Evolutionary conservation across 2,113 vertebrate species (phyloP).

Genomic region (Saguinus midas): DNA sequence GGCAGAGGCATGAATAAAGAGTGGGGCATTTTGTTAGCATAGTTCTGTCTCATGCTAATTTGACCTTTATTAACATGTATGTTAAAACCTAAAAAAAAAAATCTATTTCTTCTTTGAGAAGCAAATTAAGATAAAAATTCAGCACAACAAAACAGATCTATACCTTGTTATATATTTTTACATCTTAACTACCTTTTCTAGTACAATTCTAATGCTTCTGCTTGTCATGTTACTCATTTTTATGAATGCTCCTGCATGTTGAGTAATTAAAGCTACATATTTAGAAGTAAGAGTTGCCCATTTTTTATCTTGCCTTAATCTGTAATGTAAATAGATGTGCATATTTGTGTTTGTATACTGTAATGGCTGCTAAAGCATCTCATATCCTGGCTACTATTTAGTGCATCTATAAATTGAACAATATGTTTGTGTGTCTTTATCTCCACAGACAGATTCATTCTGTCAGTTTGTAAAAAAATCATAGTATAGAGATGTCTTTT

Average conservation of each 20-base stretch:
- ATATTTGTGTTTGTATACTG: slow-evolving; percentile 31
- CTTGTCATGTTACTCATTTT: slow-evolving; percentile 75
- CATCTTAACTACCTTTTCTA: slow-evolving; percentile 58
- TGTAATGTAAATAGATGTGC: slow-evolving; percentile 67
- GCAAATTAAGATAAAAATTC: slow-evolving; percentile 67
- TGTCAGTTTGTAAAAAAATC: slow-evolving; percentile 39
- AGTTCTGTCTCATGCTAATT: slow-evolving; percentile 81
- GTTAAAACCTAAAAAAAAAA: slow-evolving; percentile 39
- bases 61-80: slow-evolving; percentile 80
- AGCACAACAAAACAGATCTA: slow-evolving; percentile 75
- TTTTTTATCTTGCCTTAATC: slow-evolving; percentile 77
- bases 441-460: slow-evolving; percentile 54
- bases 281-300: slow-evolving; percentile 61
- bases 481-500: slow-evolving; percentile 26
- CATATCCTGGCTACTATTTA: slow-evolving; percentile 59
- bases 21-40: slow-evolving; percentile 74
- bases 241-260: slow-evolving; percentile 84
- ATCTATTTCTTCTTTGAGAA: slow-evolving; percentile 47
- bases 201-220: slow-evolving; percentile 83
- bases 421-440: slow-evolving; percentile 76
- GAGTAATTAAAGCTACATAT: slow-evolving; percentile 74
- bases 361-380: slow-evolving; percentile 66
- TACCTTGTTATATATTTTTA: slow-evolving; percentile 72
- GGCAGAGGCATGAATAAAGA: slow-evolving; percentile 82
- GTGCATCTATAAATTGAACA: slow-evolving; percentile 74